These are phyloP conservation scores for Lophochroa leadbeateri DNA, from an alignment of 2,113 vertebrate genomes.

Conservation along the genomic window DNA sequence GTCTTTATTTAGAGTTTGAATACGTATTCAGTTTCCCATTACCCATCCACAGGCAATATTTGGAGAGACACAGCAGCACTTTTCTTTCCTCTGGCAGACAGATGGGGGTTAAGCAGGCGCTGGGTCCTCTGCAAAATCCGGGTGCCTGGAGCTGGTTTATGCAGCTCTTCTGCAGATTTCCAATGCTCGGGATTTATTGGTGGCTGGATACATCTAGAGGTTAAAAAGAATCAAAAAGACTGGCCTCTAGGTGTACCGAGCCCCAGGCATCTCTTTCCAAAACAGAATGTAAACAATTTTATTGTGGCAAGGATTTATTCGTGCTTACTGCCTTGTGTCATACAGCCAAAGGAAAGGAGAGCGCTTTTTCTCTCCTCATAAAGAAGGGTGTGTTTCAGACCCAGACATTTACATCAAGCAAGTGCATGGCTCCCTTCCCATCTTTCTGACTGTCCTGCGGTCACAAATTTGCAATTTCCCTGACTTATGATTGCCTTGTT, in stretches of 20 bases:
- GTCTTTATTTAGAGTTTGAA: not conserved
- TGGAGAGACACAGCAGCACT: not conserved
- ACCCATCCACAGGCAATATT: not conserved
- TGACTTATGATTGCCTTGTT: not conserved
- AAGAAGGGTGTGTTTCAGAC: constrained; percentile 37
- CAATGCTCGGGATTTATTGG: not conserved
- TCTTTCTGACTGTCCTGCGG: accelerated
- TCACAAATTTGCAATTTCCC: not conserved
- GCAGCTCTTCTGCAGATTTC: not conserved
- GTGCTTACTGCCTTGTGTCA: not conserved
- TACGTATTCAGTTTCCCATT: not conserved
- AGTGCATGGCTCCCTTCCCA: constrained; percentile 29
- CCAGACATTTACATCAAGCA: not conserved
- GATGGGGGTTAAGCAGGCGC: not conserved
- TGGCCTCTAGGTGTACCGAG: not conserved
- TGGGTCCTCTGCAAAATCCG: not conserved
- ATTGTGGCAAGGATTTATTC: not conserved
- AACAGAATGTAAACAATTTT: constrained; percentile 35
- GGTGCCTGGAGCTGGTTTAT: not conserved
- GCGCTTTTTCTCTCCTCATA: not conserved
- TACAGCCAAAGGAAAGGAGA: not conserved
- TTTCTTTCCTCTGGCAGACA: not conserved
- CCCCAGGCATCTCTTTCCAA: constrained; percentile 11
- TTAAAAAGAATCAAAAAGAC: not conserved
- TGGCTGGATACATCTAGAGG: not conserved